A percentile compares a stretch with the other conserved stretches of the same genome.
Conservation (phyloP, 2,888 invertebrate species). For the Lampropteryx suffumata region DNA sequence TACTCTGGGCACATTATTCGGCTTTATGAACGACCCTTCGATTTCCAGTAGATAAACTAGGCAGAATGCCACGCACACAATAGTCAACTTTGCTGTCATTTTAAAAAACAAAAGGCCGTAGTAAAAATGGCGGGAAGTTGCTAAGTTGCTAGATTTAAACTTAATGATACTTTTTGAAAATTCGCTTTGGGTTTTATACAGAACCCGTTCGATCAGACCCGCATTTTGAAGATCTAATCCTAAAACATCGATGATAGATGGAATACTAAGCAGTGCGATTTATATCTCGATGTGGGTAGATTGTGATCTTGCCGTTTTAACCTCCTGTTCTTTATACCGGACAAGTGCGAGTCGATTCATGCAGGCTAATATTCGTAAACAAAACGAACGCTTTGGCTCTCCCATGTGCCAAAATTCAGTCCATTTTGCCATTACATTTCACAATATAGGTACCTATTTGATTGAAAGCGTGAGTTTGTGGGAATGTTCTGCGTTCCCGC, state of each 20-base stretch:
- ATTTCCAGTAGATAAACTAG: constrained; percentile 53
- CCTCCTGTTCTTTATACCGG: no score
- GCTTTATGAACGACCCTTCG: constrained; percentile 69
- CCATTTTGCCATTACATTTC: no score
- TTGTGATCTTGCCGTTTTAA: constrained; percentile 13
- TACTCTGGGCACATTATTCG: constrained; percentile 72
- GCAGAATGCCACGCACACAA: constrained; percentile 54
- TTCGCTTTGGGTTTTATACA: constrained; percentile 50
- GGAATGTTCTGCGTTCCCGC: no score
- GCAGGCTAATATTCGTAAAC: no score
- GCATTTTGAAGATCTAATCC: constrained; percentile 51
- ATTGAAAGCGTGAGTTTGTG: no score
- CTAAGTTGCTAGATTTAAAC: constrained; percentile 4
- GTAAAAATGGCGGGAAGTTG: constrained; percentile 34
- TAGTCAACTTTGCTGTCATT: constrained; percentile 58
- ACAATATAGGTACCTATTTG: no score
- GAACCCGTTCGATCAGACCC: constrained; percentile 56
- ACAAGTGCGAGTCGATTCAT: no score
- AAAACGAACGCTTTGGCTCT: no score
- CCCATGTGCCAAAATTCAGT: no score
- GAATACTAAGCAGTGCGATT: constrained; percentile 7
- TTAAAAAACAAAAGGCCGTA: constrained; percentile 46
- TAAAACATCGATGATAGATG: constrained; percentile 14
- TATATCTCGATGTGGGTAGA: constrained; percentile 16
- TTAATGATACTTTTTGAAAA: constrained; percentile 38